Evolutionary conservation across 2,113 vertebrate species (phyloP).

Genomic region (Brienomyrus longianalis): DNA sequence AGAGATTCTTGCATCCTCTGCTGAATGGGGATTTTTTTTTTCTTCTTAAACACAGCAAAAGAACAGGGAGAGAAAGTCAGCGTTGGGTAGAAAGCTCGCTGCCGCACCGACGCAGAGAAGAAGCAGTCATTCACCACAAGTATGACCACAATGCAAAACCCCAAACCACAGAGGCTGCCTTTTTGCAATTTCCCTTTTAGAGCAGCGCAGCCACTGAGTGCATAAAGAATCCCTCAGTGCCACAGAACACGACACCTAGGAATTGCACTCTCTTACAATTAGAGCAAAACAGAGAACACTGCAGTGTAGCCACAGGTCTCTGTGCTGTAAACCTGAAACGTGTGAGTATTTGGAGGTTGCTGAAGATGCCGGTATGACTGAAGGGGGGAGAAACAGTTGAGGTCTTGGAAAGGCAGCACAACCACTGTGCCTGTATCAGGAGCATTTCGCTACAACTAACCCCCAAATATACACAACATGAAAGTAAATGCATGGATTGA

Average conservation of each 20-base stretch:
- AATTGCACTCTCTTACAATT: background rate
- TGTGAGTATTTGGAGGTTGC: background rate
- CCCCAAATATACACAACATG: background rate
- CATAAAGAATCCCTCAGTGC: background rate
- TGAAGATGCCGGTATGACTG: background rate
- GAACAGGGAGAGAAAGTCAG: background rate
- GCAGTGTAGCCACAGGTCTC: background rate
- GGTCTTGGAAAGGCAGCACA: background rate
- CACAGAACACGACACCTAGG: background rate
- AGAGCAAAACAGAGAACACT: background rate
- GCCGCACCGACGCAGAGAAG: background rate
- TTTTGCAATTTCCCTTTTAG: background rate
- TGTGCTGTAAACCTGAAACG: background rate
- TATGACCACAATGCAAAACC: background rate
- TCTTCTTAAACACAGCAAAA: background rate
- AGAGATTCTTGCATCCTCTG: background rate
- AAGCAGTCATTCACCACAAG: background rate
- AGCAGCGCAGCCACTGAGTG: background rate
- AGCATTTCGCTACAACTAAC: background rate
- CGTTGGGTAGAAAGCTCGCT: background rate
- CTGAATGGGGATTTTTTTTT: background rate
- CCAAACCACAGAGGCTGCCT: background rate
- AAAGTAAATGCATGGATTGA: background rate
- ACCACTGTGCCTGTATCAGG: background rate
- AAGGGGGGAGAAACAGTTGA: background rate